These are phyloP conservation scores for Rhagophthalmus giganteus DNA, from an alignment of 2,888 invertebrate genomes.

Conservation along the genomic window DNA sequence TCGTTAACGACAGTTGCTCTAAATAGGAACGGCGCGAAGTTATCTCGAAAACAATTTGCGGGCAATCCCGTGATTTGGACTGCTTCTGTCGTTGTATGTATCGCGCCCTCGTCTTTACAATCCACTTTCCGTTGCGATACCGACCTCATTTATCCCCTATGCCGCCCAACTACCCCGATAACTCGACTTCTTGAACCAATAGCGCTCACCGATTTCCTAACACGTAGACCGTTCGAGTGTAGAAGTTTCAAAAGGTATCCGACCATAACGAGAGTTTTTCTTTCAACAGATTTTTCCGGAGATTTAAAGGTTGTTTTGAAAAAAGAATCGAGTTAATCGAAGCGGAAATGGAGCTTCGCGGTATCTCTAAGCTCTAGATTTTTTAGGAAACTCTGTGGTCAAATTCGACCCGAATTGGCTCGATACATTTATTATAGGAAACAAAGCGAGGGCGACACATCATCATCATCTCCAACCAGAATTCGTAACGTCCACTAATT, in stretches of 20 bases:
- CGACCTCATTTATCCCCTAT: constrained; percentile 30
- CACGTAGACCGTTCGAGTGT: constrained; percentile 13
- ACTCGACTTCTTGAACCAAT: constrained; percentile 37
- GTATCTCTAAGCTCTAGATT: too few relatives aligned
- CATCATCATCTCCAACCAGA: not conserved
- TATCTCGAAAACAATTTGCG: constrained; percentile 52
- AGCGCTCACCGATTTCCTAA: constrained; percentile 21
- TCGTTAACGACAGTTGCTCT: constrained; percentile 43
- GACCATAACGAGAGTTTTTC: not conserved
- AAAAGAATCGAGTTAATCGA: not conserved
- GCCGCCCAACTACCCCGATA: constrained; percentile 35
- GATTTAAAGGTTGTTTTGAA: constrained; percentile 3
- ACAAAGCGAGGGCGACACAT: too few relatives aligned
- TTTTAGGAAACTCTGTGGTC: too few relatives aligned
- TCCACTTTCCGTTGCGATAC: constrained; percentile 45
- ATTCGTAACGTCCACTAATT: not conserved
- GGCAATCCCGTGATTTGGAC: constrained; percentile 51
- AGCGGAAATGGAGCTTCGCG: not conserved
- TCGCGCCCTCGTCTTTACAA: constrained; percentile 46
- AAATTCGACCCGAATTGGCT: too few relatives aligned
- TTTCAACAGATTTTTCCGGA: constrained; percentile 5
- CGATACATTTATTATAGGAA: too few relatives aligned
- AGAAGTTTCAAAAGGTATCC: constrained; percentile 5
- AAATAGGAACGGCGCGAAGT: constrained; percentile 46
- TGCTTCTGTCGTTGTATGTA: constrained; percentile 47